Percentiles rank a stretch among this genome's conserved stretches.
phyloP scores from a whole-genome alignment of 1,140 invertebrate species.

The Heliconius eleuchia region DNA sequence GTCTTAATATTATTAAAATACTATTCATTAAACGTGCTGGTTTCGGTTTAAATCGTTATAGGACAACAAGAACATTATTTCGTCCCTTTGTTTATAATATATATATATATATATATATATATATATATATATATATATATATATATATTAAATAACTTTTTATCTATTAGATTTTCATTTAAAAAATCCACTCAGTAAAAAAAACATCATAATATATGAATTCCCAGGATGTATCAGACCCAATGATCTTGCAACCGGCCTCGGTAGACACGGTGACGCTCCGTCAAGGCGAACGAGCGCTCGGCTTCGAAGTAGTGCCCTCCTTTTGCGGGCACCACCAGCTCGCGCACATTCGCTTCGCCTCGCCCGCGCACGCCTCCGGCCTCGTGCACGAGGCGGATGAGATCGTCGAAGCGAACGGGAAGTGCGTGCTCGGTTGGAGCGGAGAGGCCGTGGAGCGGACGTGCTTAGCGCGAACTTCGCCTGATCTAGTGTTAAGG shows the following conservation, averaged over 20 bases:
- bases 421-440: slow-evolving; percentile 53
- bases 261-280: slow-evolving; percentile 92
- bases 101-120: no score
- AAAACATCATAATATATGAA: background rate
- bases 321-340: slow-evolving; percentile 93
- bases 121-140: no score
- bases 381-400: slow-evolving; percentile 96
- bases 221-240: slow-evolving; percentile 88
- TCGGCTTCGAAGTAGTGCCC: slow-evolving; percentile 92
- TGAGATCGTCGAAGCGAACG: slow-evolving; percentile 90
- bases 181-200: no score
- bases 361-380: slow-evolving; percentile 91
- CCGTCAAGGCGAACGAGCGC: slow-evolving; percentile 89
- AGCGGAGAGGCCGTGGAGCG: slow-evolving; percentile 50
- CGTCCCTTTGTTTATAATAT: no score
- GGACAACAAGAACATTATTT: no score
- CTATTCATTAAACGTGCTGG: no score
- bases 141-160: no score
- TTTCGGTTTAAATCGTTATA: no score
- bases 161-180: no score
- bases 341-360: slow-evolving; percentile 91
- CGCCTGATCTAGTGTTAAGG: slow-evolving; percentile 48
- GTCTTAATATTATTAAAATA: no score
- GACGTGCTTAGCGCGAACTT: slow-evolving; percentile 39
- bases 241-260: slow-evolving; percentile 93